A percentile compares a stretch with the other conserved stretches of the same genome.
Evolutionary conservation across 2,888 invertebrate species (phyloP).

Genomic region (Hirtodrosophila trivittata): DNA sequence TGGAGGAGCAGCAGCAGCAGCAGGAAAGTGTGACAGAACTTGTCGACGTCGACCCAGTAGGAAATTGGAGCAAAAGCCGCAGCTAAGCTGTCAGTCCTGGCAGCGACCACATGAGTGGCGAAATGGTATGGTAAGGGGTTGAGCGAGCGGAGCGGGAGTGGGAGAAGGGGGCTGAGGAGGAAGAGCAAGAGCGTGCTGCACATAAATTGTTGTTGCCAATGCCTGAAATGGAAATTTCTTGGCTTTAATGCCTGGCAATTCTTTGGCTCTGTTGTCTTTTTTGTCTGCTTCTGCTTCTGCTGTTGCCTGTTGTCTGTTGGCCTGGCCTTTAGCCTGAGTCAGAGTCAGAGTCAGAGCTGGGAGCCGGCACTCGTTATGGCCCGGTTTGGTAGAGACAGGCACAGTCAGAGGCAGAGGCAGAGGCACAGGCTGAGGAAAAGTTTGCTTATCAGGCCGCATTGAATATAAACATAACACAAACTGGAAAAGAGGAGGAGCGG

Average conservation of each 20-base stretch:
- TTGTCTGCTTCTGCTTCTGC: not conserved
- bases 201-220: constrained; percentile 46
- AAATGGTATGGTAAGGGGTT: constrained; percentile 3
- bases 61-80: constrained; percentile 75
- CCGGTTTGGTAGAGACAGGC: constrained; percentile 29
- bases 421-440: constrained; percentile 33
- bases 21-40: constrained; percentile 51
- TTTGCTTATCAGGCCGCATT: constrained; percentile 64
- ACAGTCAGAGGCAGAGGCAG: not conserved
- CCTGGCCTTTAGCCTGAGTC: constrained; percentile 2
- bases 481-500: not conserved
- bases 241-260: constrained; percentile 37
- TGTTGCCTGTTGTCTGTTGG: constrained; percentile 3
- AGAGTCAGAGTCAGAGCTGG: not conserved
- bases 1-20: constrained; percentile 2
- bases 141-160: not conserved
- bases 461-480: constrained; percentile 50
- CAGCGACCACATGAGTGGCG: constrained; percentile 21
- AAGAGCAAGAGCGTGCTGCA: constrained; percentile 24
- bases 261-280: constrained; percentile 13
- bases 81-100: constrained; percentile 70
- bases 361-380: constrained; percentile 42
- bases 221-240: constrained; percentile 50
- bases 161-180: not conserved
- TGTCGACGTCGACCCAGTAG: constrained; percentile 67